Percentiles rank a stretch among this genome's conserved stretches.
Conservation (phyloP, 2,888 invertebrate genomes). For the Hypsopygia costalis region DNA sequence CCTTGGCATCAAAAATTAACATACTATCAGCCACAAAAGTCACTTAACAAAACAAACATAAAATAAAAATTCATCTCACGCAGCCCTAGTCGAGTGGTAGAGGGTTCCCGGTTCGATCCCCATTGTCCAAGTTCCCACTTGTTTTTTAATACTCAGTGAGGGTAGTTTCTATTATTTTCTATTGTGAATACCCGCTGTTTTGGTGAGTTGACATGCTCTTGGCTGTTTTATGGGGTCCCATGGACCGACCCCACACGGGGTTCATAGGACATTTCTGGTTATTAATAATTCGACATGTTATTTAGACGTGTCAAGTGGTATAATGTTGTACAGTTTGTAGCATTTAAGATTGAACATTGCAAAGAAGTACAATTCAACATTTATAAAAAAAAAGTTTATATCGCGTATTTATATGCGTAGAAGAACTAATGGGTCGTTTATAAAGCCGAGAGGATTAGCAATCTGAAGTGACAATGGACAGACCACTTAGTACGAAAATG, state of each 20-base stretch:
- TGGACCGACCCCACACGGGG: conserved; percentile 24
- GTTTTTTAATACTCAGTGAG: conserved; percentile 66
- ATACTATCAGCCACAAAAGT: conserved; percentile 9
- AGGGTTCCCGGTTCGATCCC: conserved; percentile 60
- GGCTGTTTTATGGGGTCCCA: conserved; percentile 19
- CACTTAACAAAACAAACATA: conserved; percentile 30
- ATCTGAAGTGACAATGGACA: no score
- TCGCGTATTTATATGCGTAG: no score
- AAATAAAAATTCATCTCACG: conserved; percentile 58
- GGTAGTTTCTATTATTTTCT: conserved; percentile 74
- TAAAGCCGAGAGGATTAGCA: no score
- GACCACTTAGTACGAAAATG: no score
- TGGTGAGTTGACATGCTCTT: conserved; percentile 69
- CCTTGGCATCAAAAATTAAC: neutral
- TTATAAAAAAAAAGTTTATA: no score
- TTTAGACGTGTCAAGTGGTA: conserved; percentile 49
- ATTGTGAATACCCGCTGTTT: conserved; percentile 63
- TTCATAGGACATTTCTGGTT: conserved; percentile 37
- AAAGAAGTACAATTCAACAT: no score
- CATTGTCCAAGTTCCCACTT: conserved; percentile 69
- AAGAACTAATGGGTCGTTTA: no score
- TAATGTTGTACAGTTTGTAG: no score
- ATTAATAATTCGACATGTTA: conserved; percentile 55
- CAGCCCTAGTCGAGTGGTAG: conserved; percentile 59
- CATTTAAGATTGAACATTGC: no score